phyloP scores from a whole-genome alignment of 2,113 vertebrate species.

The Rissa tridactyla region DNA sequence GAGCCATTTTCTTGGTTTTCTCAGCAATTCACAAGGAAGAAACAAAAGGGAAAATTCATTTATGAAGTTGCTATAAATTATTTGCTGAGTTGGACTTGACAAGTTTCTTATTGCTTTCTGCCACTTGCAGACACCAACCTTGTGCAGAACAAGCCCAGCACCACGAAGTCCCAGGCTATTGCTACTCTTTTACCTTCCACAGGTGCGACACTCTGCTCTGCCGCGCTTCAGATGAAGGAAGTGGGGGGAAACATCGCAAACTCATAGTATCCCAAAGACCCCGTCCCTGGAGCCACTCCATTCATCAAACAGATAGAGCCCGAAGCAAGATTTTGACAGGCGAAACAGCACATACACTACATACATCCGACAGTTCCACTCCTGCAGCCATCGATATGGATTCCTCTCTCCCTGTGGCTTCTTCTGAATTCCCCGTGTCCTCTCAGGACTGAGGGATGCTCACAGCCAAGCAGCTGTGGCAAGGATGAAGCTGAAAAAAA shows the following conservation, averaged over 20 bases:
- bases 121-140: neutral
- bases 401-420: neutral
- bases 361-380: neutral
- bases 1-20: neutral
- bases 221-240: neutral
- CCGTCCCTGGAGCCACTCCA: neutral
- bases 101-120: conserved; percentile 54
- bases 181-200: neutral
- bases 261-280: neutral
- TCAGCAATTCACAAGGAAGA: neutral
- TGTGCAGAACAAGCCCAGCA: neutral
- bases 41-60: neutral
- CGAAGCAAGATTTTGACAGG: neutral
- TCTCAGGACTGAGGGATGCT: neutral
- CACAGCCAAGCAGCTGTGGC: neutral
- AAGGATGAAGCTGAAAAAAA: neutral
- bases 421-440: neutral
- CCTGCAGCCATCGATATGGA: neutral
- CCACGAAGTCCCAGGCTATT: neutral
- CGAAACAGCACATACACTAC: neutral
- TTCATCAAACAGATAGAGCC: neutral
- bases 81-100: neutral
- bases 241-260: neutral
- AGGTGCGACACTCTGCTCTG: neutral
- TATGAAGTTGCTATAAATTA: neutral